These are phyloP conservation scores for Gymnoscopelus microlampas DNA, from an alignment of 2,797 vertebrate species.

Conservation along the genomic window DNA sequence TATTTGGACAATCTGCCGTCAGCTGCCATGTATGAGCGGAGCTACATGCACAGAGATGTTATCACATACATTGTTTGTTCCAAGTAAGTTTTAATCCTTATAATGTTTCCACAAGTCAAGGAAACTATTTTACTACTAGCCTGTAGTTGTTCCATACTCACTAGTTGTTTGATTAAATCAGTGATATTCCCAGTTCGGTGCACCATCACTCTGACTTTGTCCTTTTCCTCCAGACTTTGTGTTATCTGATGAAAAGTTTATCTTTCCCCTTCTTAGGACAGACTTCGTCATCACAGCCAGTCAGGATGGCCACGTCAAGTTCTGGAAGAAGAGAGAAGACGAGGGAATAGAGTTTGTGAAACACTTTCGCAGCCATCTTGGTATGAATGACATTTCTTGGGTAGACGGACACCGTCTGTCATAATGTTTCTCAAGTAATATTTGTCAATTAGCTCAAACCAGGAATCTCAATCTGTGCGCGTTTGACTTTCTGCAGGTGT, in stretches of 20 bases:
- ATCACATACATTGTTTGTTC: constrained; percentile 92
- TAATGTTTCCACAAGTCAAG: neutral
- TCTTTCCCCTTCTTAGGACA: constrained; percentile 79
- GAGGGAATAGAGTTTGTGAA: constrained; percentile 98
- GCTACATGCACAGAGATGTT: constrained; percentile 98
- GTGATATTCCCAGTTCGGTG: no score
- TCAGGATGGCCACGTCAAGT: constrained; percentile 97
- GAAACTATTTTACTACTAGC: no score
- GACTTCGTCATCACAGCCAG: constrained; percentile 97
- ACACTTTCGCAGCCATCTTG: constrained; percentile 95
- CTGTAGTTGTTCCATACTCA: no score
- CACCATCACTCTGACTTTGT: no score
- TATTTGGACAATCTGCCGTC: constrained; percentile 95
- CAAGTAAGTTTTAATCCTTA: constrained; percentile 86
- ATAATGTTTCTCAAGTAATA: no score
- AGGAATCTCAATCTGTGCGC: neutral
- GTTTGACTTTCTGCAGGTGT: constrained; percentile 80
- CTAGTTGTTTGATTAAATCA: no score
- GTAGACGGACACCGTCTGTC: no score
- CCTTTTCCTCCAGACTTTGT: neutral
- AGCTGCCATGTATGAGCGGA: constrained; percentile 95
- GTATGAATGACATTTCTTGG: constrained; percentile 65
- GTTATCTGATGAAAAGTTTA: neutral
- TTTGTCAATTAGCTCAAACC: no score
- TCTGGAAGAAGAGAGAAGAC: constrained; percentile 97